Evolutionary conservation across 2,113 vertebrate genomes (phyloP), one percentile per base, ranked within the genome.

Genomic region (Sylvia atricapilla): DNA sequence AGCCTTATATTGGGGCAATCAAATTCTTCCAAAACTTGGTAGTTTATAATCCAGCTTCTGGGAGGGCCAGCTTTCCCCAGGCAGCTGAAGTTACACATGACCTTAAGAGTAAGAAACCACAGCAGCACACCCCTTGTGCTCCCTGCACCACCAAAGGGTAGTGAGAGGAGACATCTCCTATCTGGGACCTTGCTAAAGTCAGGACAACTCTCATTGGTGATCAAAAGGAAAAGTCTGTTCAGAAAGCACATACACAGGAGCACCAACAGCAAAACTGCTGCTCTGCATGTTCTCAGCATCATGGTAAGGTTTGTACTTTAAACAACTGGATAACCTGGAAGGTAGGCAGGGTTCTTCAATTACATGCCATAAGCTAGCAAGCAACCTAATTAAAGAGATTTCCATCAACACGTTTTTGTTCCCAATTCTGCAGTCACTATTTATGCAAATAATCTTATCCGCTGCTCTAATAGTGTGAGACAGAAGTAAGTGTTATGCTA

Each of bases 111-210:
- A 79, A 76, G 39, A 72, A 59, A 50, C 33, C 21, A 35, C 0
- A 0, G 63, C 59, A 87, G 63, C 44, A 60, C 20, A 50, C 9
- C 1, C 0, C 5, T 3, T 2, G 10, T 25, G 22, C 22, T 56
- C 35, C n/a, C 67, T 19, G 6, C 2, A 19, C 60, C 22, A 67
- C 43, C 33, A 18, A n/a, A 30, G 28, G 19, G 49, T 4, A 46
- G 21, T 1, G 15, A 74, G 13, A 67, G 23, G 9, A 84, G 41
- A 30, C 15, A 24, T 13, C 41, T 47, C 33, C 2, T 4, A 7
- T 18, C 49, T 53, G 10, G 8, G 59, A 74, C 41, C 24, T 58
- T 9, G 10, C 24, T 44, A 21, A 70, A 62, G 46, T 9, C 64
- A 77, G 52, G 13, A 39, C 28, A 78, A 60, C 24, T 41, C n/a